Evolutionary conservation across 64 coral and sea anemone species (phyloP), one percentile per base, ranked within the genome.

Genomic region (Acropora yongei): DNA sequence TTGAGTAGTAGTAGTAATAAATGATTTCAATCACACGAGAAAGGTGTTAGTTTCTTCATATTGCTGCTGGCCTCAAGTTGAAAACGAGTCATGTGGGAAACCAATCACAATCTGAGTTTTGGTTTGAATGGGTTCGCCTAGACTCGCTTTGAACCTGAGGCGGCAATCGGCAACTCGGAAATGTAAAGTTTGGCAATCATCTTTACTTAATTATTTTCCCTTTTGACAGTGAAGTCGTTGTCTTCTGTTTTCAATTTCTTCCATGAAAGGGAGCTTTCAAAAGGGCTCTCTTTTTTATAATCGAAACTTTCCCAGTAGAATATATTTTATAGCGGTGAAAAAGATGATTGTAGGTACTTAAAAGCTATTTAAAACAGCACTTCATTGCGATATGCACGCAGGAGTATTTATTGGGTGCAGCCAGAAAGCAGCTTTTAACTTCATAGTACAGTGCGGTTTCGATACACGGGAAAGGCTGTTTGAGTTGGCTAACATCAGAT

Each of bases 401-500:
- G 68, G 42, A 85, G 65, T 85, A 85, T 85, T 85, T 85, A 85
- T 69, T 85, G 44, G 82, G 65, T 18, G 17, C 14, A 48, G 40
- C 16, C 65, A 6, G 7, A 43, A 17, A 65, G 65, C 30, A 80
- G 41, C 16, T 78, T 41, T 39, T 85, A 85, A 85, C 60, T 48
- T 48, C n/a, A 47, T 47, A 2, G 45, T 6, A 18, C 44, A 78
- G 75, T 13, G 12, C 44, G 18, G 12, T 44, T 6, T 48, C 3
- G 10, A 16, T 47, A 8, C 7, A 55, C 4, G 2, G 12, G 41
- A 41, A 14, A 14, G 43, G 40, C 74, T 44, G 41, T 76, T 45
- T 9, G 14, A 42, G 39, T 42, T 42, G 41, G 74, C 20, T 5
- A 55, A 55, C 30, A 30, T 30, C 30, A 30, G 30, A 30, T 30